phyloP scores from a whole-genome alignment of 2,113 vertebrate genomes.

The Rhadina sibilatrix region DNA sequence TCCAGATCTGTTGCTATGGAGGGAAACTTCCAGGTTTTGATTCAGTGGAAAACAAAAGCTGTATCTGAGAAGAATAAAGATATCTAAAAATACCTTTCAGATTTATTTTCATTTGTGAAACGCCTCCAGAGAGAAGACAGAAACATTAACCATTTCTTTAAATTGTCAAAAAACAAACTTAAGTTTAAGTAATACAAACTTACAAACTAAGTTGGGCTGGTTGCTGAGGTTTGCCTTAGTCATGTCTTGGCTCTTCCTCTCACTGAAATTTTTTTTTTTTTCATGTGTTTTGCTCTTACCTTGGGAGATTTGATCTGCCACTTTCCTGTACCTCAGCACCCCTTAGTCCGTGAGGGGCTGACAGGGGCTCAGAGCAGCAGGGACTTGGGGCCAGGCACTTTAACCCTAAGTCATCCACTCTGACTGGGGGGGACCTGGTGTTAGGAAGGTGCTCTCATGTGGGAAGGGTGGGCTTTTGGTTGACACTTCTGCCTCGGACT shows the following conservation, averaged over 20 bases:
- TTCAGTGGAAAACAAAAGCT: not conserved
- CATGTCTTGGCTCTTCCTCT: not conserved
- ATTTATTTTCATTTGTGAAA: not conserved
- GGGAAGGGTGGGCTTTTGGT: not conserved
- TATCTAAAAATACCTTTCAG: not conserved
- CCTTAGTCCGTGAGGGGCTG: not conserved
- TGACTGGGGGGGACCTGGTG: not conserved
- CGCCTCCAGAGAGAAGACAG: not conserved
- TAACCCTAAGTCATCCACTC: not conserved
- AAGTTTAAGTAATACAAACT: not conserved
- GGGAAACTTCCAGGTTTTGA: not conserved
- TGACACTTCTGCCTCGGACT: not conserved
- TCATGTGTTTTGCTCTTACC: not conserved
- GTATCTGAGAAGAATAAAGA: not conserved
- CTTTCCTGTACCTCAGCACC: not conserved
- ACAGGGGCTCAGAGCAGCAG: fast-evolving
- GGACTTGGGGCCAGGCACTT: not conserved
- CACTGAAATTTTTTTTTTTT: not conserved
- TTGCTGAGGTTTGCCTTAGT: not conserved
- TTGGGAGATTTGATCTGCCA: not conserved
- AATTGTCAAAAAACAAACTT: not conserved
- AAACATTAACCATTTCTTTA: not conserved
- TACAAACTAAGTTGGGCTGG: not conserved
- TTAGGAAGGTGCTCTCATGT: not conserved
- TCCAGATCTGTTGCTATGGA: not conserved